Evolutionary conservation across 2,113 vertebrate species (phyloP).

Genomic region (Hyla sarda): DNA sequence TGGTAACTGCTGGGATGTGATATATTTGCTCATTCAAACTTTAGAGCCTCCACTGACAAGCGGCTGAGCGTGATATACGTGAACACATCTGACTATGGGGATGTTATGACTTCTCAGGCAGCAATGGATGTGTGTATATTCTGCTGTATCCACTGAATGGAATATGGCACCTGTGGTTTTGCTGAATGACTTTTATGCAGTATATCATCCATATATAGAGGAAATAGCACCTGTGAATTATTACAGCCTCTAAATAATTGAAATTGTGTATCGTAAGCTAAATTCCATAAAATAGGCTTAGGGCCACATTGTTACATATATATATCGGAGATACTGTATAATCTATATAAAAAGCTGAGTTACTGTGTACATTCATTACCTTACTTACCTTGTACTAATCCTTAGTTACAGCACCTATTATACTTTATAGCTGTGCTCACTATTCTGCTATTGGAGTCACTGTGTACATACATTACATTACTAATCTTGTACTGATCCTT

Average conservation of each 20-base stretch:
- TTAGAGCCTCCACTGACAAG: constrained; percentile 13
- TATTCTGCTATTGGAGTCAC: no score
- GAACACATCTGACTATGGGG: neutral
- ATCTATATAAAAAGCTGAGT: no score
- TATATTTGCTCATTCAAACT: constrained; percentile 36
- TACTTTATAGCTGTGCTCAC: no score
- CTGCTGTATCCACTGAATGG: constrained; percentile 12
- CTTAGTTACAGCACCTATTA: no score
- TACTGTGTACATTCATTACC: no score
- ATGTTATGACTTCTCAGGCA: constrained; percentile 1
- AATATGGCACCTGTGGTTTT: constrained; percentile 1
- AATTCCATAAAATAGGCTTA: neutral
- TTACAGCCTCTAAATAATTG: neutral
- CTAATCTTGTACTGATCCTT: no score
- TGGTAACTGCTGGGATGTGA: constrained; percentile 64
- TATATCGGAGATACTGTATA: no score
- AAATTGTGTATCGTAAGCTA: neutral
- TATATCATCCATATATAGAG: neutral
- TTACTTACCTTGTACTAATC: no score
- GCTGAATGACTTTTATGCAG: neutral
- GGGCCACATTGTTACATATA: neutral
- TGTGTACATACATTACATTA: no score
- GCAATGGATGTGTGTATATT: neutral
- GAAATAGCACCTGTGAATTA: neutral
- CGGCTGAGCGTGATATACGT: neutral